Evolutionary conservation across 2,113 vertebrate genomes (phyloP), one percentile per base, ranked within the genome.

Genomic region (Gymnocephalus cernua): DNA sequence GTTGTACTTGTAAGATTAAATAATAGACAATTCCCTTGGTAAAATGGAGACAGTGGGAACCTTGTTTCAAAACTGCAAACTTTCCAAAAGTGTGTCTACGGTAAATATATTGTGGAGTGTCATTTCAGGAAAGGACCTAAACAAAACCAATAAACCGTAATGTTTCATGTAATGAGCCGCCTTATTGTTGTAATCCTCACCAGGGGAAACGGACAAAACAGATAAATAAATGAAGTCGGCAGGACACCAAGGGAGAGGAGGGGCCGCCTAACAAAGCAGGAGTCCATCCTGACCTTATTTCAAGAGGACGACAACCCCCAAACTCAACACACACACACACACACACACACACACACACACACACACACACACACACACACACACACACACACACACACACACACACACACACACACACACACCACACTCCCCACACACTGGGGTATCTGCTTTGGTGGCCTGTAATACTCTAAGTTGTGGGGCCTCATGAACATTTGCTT

Each of bases 211-310:
- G 12, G 38, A 70, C 58, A 57, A 76, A 80, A 86, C 71, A 69
- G 50, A 77, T 79, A 76, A 71, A 86, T 79, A 71, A 80, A 80
- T 74, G 10, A 67, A 85, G 84, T 71, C 53, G 64, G 90, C 91
- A 18, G 67, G 25, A 10, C 23, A 32, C 41, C 41, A 62, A 44
- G 66, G 35, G 32, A 83, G 64, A 89, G 89, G 90, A 90, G 84
- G 72, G 56, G 56, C 15, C 1, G 19, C 80, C 85, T 32, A 90
- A 74, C 68, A 94, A 88, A 95, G 94, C 82, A 90, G 85, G 88
- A 88, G 87, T 51, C 79, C 66, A 59, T 74, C 54, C 27, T 91
- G 86, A 91, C 82, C 86, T 88, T 86, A 72, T 85, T 91, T 79
- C 51, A 50, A 61, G 58, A 69, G 9, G 56, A 77, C 18, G 3